Evolutionary conservation across 2,888 invertebrate species (phyloP), one percentile per base, ranked within the genome.

Genomic region (Sphaerophoria taeniata): DNA sequence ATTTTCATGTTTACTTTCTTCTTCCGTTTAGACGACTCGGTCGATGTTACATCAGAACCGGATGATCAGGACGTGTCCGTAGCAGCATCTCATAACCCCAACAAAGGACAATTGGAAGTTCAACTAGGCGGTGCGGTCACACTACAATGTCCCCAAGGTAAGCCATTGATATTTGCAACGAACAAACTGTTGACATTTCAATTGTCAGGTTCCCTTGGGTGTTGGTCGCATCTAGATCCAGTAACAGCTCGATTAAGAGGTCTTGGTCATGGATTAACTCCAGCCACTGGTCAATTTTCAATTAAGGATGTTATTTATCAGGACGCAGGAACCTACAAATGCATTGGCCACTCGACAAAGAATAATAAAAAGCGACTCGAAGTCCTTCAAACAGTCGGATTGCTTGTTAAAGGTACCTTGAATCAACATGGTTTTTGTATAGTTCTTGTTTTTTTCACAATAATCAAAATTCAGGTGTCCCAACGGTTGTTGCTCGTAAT

Each of bases 101-200:
- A 91, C 73, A 92, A 92, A 75, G 94, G 95, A 88, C 95, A 95
- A 89, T 94, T 96, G 80, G 97, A 97, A 89, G 97, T 97, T 53
- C 96, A 96, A 72, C 93, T 97, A 31, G 97, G 97, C 6, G 97
- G 97, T 6, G 96, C 96, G 63, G 96, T 97, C 49, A 97, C 97
- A 87, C 93, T 97, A 55, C 96, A 97, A 89, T 98, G 97, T 91
- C 96, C 96, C 72, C 95, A 95, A 92, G 96, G 96, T 94, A 92
- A 89, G 88, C n/a, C n/a, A n/a, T n/a, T n/a, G n/a, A n/a, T n/a
- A n/a, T n/a, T n/a, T n/a, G n/a, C 36, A 4, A 36, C 36, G 4
- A 36, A 6, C 36, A 6, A 6, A 36, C 36, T 6, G 36, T 6
- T 36, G 47, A 47, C 6, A 47, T 24, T 69, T 60, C 87, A 94